Evolutionary conservation across 35 echinoderm and acorn worm species (phyloP), one percentile per base, ranked within the genome.

Genomic region (Strongylocentrotus purpuratus): DNA sequence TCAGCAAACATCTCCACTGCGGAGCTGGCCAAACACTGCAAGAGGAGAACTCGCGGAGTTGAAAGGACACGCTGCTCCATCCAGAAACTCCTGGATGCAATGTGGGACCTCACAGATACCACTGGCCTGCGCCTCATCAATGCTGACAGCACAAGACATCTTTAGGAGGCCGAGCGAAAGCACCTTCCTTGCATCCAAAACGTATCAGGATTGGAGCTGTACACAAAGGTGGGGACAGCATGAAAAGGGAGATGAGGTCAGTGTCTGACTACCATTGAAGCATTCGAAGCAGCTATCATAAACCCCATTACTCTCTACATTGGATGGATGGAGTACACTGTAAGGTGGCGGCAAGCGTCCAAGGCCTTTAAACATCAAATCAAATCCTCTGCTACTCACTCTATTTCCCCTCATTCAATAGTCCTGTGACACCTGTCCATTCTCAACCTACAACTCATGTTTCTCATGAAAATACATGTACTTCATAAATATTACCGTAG

Each of bases 151-250:
- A 96, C 88, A 93, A 11, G 4, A 2, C n/a, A 96, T 3, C 9
- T 96, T 4, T 96, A 93, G 95, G 32, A 94, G 55, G 94, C 94
- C 0, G 85, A 96, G 50, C 94, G 90, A 46, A 96, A 96, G 31
- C 96, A 96, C 41, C 93, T 91, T 14, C n/a, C 85, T 5, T 96
- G 96, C 87, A 95, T 96, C 41, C 94, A 96, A 35, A 47, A 95
- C 78, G 94, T 95, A 31, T 94, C 96, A 13, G 55, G 55, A 17
- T 32, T 95, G 33, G 45, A 95, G 20, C 94, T 96, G 2, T 92
- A 95, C 94, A 95, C 94, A 18, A 59, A 90, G 46, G 48, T 91
- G n/a, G 94, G 96, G 2, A 14, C 41, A 31, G 25, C 32, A 18
- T n/a, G 35, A 86, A 35, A 95, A 97, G 89, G 90, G 96, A 46